phyloP scores from a whole-genome alignment of 2,113 vertebrate species.

The Ptilorrhoa leucosticta region DNA sequence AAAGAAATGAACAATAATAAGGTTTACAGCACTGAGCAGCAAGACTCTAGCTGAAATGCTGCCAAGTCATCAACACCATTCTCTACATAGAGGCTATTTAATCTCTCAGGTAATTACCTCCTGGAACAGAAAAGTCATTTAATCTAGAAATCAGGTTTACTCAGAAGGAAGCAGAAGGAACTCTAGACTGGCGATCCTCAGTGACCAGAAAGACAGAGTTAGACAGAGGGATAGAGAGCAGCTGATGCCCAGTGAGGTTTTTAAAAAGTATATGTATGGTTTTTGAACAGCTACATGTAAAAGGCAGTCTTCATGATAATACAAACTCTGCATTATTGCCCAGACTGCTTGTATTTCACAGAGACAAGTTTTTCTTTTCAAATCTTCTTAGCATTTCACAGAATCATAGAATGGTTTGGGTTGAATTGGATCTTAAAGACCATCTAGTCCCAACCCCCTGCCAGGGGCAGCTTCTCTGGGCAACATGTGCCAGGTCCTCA shows the following conservation, averaged over 20 bases:
- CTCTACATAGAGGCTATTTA: background rate
- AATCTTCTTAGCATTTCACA: background rate
- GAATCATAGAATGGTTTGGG: background rate
- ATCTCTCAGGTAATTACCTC: background rate
- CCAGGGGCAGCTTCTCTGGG: background rate
- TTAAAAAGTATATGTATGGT: fast-evolving
- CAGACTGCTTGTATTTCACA: background rate
- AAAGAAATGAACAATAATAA: background rate
- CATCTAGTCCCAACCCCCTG: background rate
- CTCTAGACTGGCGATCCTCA: background rate
- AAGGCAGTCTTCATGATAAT: background rate
- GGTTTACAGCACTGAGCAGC: background rate
- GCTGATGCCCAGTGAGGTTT: background rate
- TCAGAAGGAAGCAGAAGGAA: background rate
- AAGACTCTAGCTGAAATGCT: background rate
- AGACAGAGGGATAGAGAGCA: background rate
- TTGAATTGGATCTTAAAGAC: background rate
- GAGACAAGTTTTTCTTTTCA: background rate
- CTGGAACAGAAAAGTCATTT: background rate
- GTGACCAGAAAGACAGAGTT: background rate
- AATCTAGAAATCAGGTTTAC: background rate
- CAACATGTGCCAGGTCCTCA: background rate
- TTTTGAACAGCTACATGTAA: background rate
- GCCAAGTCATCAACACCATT: background rate
- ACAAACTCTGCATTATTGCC: background rate